Evolutionary conservation across 2,888 invertebrate genomes (phyloP), one percentile per base, ranked within the genome.

Genomic region (Eustalomyia histrio): DNA sequence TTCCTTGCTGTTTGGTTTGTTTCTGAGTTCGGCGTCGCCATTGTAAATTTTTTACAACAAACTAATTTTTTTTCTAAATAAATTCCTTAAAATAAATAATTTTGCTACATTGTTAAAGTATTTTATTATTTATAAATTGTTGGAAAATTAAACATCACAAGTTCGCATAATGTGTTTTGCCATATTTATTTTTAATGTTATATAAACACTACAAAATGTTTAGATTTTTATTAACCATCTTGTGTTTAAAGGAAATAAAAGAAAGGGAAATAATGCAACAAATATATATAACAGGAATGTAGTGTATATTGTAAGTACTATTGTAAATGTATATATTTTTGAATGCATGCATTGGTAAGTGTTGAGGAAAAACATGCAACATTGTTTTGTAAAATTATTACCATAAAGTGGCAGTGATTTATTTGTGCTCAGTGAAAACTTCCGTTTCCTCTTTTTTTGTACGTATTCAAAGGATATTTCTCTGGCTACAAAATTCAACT

Each of bases 381-480:
- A 83, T 83, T 82, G 83, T 84, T 84, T 84, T 83, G 74, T 52
- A 83, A 83, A 83, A 84, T 83, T 84, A 84, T 84, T 84, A 83
- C 84, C 83, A 83, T 83, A 84, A 84, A 84, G 84, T 84, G 83
- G 82, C 85, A 83, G 83, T 84, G 84, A 84, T 85, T 85, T 85
- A 84, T 84, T 84, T 83, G 83, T 83, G 84, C 82, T 84, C 84
- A 84, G 83, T 83, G 84, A 83, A 84, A 84, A 84, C 79, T 84
- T 84, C 84, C 84, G 83, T 80, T 84, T 84, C 84, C 84, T 80
- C 72, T 83, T 82, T 79, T 50, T 64, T n/a, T n/a, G n/a, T n/a
- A 58, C 69, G 64, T 69, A 69, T 69, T 52, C 69, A 64, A 74
- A 64, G 57, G 57, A 74, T 69, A 65, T 79, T 74, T 74, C 64